Conservation (phyloP, 2,113 vertebrate species). For the Uria lomvia region DNA sequence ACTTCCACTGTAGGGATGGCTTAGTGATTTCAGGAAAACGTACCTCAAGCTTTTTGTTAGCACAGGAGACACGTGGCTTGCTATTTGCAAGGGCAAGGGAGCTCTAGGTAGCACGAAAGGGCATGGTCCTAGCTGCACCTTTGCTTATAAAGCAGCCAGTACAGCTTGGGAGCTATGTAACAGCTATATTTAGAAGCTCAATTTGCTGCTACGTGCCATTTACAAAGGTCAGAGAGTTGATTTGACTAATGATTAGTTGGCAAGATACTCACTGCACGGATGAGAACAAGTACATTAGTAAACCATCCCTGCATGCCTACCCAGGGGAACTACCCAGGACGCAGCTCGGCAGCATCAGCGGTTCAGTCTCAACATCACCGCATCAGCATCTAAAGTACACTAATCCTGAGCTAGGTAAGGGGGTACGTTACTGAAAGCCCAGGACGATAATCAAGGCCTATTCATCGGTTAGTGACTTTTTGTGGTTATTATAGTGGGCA, state of each 20-base stretch:
- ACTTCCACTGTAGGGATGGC: not conserved
- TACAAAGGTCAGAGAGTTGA: constrained; percentile 42
- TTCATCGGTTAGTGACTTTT: not conserved
- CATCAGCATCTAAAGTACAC: not conserved
- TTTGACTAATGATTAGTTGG: constrained; percentile 43
- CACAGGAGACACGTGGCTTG: not conserved
- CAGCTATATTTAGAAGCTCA: constrained; percentile 21
- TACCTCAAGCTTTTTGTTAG: not conserved
- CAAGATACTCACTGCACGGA: not conserved
- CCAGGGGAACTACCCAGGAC: not conserved
- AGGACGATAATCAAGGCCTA: not conserved
- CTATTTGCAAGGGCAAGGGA: not conserved
- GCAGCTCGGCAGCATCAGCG: not conserved
- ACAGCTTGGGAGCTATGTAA: not conserved
- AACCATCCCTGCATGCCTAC: not conserved
- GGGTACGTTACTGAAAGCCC: not conserved
- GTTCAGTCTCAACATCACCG: not conserved
- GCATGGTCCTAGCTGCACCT: not conserved
- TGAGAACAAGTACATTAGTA: not conserved
- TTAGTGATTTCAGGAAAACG: not conserved
- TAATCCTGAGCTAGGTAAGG: not conserved
- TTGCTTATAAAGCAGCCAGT: not conserved
- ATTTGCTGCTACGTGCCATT: not conserved
- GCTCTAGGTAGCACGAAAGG: not conserved
- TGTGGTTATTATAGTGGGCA: not conserved